Evolutionary conservation across 2,888 invertebrate species (phyloP).

Genomic region (Pogonocherus hispidulus): DNA sequence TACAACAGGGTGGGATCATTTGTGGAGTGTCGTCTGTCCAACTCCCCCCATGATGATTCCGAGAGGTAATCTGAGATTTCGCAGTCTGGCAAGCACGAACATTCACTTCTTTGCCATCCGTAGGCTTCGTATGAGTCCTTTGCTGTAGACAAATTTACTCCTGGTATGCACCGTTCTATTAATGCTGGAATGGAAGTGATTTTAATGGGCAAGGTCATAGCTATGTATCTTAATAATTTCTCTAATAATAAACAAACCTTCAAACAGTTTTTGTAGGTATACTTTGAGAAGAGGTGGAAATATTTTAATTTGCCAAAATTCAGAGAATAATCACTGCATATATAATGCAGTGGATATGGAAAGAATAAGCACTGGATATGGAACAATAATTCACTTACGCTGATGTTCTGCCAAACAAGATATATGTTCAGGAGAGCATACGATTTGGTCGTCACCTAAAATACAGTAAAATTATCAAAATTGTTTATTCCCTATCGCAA

Average conservation of each 20-base stretch:
- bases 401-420: not conserved
- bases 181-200: conserved; percentile 44
- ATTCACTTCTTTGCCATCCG: conserved; percentile 55
- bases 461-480: not conserved
- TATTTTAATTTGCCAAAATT: too few species aligned
- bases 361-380: too few species aligned
- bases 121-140: conserved; percentile 27
- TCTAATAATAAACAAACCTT: too few species aligned
- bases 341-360: too few species aligned
- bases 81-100: conserved; percentile 76
- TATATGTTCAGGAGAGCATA: conserved; percentile 14
- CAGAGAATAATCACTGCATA: too few species aligned
- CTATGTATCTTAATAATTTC: too few species aligned
- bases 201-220: too few species aligned
- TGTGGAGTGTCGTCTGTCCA: conserved; percentile 46
- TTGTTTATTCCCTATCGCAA: too few species aligned
- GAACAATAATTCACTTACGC: too few species aligned
- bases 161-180: conserved; percentile 67
- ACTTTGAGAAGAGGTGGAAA: too few species aligned
- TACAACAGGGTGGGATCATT: conserved; percentile 53
- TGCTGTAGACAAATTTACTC: conserved; percentile 52
- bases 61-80: conserved; percentile 74
- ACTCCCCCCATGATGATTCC: conserved; percentile 72
- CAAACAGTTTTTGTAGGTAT: too few species aligned
- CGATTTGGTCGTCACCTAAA: conserved; percentile 5